phyloP scores from a whole-genome alignment of 1,140 invertebrate genomes.

The Nymphalis io region DNA sequence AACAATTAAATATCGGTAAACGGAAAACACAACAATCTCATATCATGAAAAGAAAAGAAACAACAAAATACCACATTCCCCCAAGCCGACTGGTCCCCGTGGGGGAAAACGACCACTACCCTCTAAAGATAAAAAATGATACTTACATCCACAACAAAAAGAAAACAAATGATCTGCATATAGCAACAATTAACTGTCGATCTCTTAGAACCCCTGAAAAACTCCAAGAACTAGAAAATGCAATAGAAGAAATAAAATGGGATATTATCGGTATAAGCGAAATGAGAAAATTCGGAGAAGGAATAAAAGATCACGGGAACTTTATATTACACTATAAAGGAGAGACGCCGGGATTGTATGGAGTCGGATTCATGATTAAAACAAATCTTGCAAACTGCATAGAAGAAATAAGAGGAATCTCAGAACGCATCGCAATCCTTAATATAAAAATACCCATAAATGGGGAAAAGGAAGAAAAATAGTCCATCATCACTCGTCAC shows the following conservation, averaged over 20 bases:
- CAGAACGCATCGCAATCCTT: too few relatives aligned
- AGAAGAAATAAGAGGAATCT: too few relatives aligned
- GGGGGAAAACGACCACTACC: neutral
- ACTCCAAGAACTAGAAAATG: too few relatives aligned
- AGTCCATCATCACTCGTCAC: constrained; percentile 10
- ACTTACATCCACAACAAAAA: too few relatives aligned
- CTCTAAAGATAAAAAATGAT: neutral
- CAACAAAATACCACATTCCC: neutral
- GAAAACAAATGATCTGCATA: neutral
- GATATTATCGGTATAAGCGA: too few relatives aligned
- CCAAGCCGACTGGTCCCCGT: too few relatives aligned
- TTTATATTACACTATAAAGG: constrained; percentile 25
- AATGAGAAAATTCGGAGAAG: too few relatives aligned
- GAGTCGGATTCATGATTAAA: constrained; percentile 27
- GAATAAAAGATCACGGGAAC: constrained; percentile 4
- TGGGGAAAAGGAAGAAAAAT: constrained; percentile 18
- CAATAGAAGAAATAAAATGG: too few relatives aligned
- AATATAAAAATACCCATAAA: neutral
- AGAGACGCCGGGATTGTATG: constrained; percentile 20
- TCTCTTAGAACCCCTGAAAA: too few relatives aligned
- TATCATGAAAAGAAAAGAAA: neutral
- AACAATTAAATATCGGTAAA: neutral
- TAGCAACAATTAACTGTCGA: neutral
- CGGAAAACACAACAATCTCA: neutral
- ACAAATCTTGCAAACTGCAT: constrained; percentile 11